Conservation (phyloP, 1,140 invertebrate genomes). For the Drosophila tristis region DNA sequence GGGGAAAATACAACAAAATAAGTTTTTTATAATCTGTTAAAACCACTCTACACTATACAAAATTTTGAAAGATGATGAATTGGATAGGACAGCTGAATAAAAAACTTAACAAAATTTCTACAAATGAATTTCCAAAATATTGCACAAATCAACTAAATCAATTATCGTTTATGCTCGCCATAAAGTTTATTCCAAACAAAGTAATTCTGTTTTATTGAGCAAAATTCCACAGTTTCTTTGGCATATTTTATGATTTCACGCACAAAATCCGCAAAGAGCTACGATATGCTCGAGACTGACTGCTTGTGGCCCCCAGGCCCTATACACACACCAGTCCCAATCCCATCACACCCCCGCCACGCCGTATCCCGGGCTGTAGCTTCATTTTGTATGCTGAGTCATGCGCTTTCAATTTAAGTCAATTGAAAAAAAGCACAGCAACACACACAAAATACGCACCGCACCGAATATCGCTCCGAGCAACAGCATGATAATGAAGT, state of each 20-base stretch:
- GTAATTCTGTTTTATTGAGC: neutral
- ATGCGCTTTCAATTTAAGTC: slow-evolving; percentile 79
- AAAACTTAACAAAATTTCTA: too few relatives aligned
- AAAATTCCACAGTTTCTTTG: slow-evolving; percentile 14
- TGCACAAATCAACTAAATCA: neutral
- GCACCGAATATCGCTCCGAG: neutral
- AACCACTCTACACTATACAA: too few relatives aligned
- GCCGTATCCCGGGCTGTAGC: neutral
- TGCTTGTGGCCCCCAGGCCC: slow-evolving; percentile 3
- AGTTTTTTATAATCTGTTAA: too few relatives aligned
- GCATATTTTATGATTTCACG: slow-evolving; percentile 54
- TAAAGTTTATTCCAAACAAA: too few relatives aligned
- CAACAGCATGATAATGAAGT: slow-evolving; percentile 42
- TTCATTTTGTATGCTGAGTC: slow-evolving; percentile 67
- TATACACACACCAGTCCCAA: slow-evolving; percentile 3
- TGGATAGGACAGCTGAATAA: too few relatives aligned
- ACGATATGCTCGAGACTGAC: slow-evolving; percentile 22
- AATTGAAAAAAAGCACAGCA: slow-evolving; percentile 66
- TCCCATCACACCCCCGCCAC: neutral
- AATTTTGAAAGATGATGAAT: too few relatives aligned
- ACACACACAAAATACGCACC: slow-evolving; percentile 5
- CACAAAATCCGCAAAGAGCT: slow-evolving; percentile 43
- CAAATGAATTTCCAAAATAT: neutral
- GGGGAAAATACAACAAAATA: too few relatives aligned
- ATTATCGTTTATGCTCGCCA: too few relatives aligned